These are phyloP conservation scores for Oncorhynchus mykiss DNA, from an alignment of 2,113 vertebrate species.

Conservation along the genomic window DNA sequence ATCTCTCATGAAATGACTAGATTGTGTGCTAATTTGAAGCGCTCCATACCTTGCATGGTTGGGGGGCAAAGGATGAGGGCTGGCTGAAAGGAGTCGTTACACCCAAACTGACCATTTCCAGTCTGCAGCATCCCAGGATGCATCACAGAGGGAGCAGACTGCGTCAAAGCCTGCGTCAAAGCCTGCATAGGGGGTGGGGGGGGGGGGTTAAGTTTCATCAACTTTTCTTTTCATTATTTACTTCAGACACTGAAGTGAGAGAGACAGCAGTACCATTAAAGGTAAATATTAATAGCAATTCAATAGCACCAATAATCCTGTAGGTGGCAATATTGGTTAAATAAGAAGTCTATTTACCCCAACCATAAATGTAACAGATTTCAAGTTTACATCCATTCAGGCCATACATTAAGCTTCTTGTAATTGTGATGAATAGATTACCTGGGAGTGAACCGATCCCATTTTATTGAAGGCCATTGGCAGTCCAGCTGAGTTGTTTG, in stretches of 20 bases:
- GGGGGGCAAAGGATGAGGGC: conserved; percentile 92
- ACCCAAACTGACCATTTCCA: conserved; percentile 89
- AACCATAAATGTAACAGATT: no score
- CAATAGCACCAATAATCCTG: conserved; percentile 4
- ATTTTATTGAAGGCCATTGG: conserved; percentile 88
- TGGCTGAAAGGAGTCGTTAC: conserved; percentile 92
- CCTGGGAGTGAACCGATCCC: conserved; percentile 86
- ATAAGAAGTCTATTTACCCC: background rate
- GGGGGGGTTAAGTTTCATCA: conserved; percentile 6
- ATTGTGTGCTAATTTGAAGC: background rate
- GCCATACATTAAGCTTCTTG: no score
- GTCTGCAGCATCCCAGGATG: conserved; percentile 91
- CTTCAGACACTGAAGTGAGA: background rate
- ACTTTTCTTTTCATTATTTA: background rate
- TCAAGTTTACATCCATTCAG: no score
- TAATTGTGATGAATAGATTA: conserved; percentile 50
- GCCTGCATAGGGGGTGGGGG: conserved; percentile 77
- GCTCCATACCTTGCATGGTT: conserved; percentile 84
- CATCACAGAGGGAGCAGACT: conserved; percentile 86
- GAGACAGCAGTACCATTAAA: background rate
- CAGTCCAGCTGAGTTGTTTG: conserved; percentile 77
- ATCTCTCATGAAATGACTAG: background rate
- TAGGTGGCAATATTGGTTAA: conserved; percentile 32
- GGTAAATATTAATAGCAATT: background rate
- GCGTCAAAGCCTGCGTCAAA: conserved; percentile 82